Percentiles rank a stretch among this genome's conserved stretches.
phyloP scores from a whole-genome alignment of 2,888 invertebrate genomes.

The Drepana falcataria region DNA sequence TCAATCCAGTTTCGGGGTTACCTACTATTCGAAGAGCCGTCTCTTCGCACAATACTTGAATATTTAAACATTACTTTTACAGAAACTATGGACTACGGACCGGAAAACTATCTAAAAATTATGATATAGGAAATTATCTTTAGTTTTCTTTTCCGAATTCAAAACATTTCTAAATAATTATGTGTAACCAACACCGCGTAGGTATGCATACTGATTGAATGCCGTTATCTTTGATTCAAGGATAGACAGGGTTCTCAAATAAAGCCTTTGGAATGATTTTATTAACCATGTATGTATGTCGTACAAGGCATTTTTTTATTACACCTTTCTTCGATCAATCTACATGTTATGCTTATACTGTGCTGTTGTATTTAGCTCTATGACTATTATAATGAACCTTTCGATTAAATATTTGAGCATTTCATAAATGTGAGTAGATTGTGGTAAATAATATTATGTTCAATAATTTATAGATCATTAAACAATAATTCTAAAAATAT shows the following conservation, averaged over 20 bases:
- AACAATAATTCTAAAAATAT: constrained; percentile 4
- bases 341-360: no score
- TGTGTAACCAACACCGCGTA: not conserved
- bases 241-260: constrained; percentile 1
- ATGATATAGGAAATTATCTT: no score
- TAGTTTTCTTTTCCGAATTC: no score
- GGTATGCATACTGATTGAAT: constrained; percentile 1
- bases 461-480: constrained; percentile 26
- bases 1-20: no score
- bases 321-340: not conserved
- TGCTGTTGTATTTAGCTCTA: no score
- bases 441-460: constrained; percentile 16
- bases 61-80: no score
- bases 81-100: no score
- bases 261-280: not conserved
- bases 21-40: no score
- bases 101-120: no score
- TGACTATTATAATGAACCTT: not conserved
- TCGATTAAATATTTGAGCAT: constrained; percentile 16
- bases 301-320: not conserved
- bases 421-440: constrained; percentile 39
- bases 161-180: no score
- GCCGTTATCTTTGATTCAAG: not conserved
- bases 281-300: not conserved
- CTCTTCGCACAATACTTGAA: no score